Percentiles rank a stretch among this genome's conserved stretches.
These are phyloP conservation scores for Terrapene triunguis DNA, from an alignment of 2,113 vertebrate genomes.

Conservation along the genomic window DNA sequence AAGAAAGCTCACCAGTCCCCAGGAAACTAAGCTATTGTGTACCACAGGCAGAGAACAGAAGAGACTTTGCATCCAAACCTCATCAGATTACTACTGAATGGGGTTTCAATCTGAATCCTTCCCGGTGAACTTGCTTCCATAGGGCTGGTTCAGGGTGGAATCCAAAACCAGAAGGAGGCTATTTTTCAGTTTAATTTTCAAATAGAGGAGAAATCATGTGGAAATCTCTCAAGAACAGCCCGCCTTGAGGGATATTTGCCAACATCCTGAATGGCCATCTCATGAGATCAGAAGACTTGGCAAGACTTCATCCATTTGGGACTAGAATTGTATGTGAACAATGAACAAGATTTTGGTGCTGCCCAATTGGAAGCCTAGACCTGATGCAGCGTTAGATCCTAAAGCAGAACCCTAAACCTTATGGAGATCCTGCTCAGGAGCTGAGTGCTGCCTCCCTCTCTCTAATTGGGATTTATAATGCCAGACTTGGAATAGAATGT, in stretches of 20 bases:
- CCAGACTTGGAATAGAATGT: conserved; percentile 62
- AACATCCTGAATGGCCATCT: conserved; percentile 71
- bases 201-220: conserved; percentile 71
- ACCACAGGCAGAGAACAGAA: neutral
- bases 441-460: conserved; percentile 60
- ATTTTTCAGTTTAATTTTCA: conserved; percentile 69
- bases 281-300: conserved; percentile 74
- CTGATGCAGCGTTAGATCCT: conserved; percentile 69
- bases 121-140: conserved; percentile 37
- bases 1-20: neutral
- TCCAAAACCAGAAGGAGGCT: conserved; percentile 67
- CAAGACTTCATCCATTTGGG: conserved; percentile 64
- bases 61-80: conserved; percentile 42
- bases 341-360: conserved; percentile 48
- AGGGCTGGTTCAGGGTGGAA: conserved; percentile 53
- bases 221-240: conserved; percentile 73
- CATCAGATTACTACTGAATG: conserved; percentile 53
- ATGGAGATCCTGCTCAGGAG: conserved; percentile 65
- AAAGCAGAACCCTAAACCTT: conserved; percentile 43
- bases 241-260: conserved; percentile 68
- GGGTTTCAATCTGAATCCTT: conserved; percentile 59
- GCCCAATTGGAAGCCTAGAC: conserved; percentile 48
- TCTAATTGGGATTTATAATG: conserved; percentile 65
- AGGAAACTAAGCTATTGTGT: neutral
- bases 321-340: conserved; percentile 65